phyloP scores from a whole-genome alignment of 2,888 invertebrate genomes.

The Arrhopalites spinosus region DNA sequence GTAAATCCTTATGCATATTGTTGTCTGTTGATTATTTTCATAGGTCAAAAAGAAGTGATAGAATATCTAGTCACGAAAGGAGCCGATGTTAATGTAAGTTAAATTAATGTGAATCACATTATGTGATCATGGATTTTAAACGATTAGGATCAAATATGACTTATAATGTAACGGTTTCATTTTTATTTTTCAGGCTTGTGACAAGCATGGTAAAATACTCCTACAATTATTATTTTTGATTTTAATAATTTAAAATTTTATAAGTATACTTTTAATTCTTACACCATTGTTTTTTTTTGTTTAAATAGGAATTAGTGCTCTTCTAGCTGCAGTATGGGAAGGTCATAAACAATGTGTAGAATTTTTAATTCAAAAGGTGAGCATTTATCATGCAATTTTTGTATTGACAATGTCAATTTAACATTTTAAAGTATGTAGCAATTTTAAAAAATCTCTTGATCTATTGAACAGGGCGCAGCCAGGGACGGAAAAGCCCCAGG shows the following conservation, averaged over 20 bases:
- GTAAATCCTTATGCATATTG: background rate
- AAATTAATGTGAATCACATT: no score
- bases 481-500: conserved; percentile 78
- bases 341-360: conserved; percentile 91
- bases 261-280: no score
- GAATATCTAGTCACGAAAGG: conserved; percentile 86
- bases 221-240: no score
- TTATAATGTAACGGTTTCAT: no score
- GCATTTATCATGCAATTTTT: conserved; percentile 54
- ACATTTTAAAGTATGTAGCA: background rate
- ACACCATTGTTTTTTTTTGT: no score
- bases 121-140: no score
- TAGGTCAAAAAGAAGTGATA: conserved; percentile 84
- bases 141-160: no score
- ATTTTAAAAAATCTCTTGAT: background rate
- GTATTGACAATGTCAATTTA: background rate
- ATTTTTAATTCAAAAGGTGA: conserved; percentile 81
- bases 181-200: conserved; percentile 73
- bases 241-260: no score
- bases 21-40: background rate
- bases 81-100: conserved; percentile 88
- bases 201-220: conserved; percentile 84
- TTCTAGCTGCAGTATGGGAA: conserved; percentile 96
- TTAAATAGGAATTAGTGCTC: conserved; percentile 65
- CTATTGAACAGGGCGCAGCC: conserved; percentile 72